phyloP scores from a whole-genome alignment of 2,797 vertebrate genomes.

The Labeo calbasu region DNA sequence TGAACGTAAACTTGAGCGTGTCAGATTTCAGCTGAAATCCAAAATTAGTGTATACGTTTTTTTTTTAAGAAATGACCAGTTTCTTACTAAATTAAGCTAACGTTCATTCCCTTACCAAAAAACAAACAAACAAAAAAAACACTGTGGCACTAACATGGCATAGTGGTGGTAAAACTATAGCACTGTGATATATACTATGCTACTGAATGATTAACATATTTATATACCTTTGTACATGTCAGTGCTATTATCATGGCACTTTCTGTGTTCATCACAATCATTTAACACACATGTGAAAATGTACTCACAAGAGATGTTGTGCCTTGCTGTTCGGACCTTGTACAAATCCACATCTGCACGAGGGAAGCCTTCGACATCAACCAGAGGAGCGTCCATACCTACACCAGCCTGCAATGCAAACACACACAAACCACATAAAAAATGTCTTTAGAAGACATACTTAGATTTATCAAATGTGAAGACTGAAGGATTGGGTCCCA shows the following conservation, averaged over 20 bases:
- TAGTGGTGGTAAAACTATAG: no score
- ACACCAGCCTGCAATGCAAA: slow-evolving; percentile 84
- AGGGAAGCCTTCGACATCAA: slow-evolving; percentile 90
- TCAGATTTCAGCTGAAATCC: not conserved
- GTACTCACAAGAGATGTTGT: slow-evolving; percentile 90
- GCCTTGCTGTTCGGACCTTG: slow-evolving; percentile 88
- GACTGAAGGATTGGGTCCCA: not conserved
- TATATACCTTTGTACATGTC: not conserved
- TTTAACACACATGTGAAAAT: not conserved
- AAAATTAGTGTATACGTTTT: no score
- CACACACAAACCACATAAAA: not conserved
- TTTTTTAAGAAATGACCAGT: no score
- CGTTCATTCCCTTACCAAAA: not conserved
- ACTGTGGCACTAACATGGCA: not conserved
- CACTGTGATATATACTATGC: no score
- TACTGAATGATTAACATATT: no score
- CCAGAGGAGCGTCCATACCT: slow-evolving; percentile 83
- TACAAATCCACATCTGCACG: slow-evolving; percentile 89
- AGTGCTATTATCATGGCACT: not conserved
- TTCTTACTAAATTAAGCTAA: not conserved
- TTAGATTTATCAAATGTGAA: no score
- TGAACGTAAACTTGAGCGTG: not conserved
- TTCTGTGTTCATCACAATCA: not conserved
- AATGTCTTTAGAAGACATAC: not conserved
- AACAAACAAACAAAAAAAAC: not conserved